A percentile compares a stretch with the other conserved stretches of the same genome.
phyloP scores from a whole-genome alignment of 2,888 invertebrate genomes.

The Noctua pronuba region DNA sequence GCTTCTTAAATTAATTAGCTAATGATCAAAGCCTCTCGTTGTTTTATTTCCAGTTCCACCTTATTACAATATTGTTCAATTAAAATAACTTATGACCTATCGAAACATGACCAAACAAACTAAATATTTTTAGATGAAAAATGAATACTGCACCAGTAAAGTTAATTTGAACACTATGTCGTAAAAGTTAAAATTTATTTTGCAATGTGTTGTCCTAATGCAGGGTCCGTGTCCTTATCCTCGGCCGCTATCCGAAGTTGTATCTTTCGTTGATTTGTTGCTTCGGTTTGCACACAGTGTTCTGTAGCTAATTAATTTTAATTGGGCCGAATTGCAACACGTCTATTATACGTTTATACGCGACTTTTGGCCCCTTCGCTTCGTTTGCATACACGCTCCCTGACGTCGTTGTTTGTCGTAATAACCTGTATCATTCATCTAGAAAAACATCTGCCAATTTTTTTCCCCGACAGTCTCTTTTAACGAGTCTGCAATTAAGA shows the following conservation, averaged over 20 bases:
- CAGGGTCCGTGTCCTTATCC: constrained; percentile 78
- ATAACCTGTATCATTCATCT: constrained; percentile 51
- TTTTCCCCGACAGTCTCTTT: constrained; percentile 22
- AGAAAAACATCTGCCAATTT: constrained; percentile 55
- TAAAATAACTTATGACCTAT: constrained; percentile 41
- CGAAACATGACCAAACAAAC: constrained; percentile 46
- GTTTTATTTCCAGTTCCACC: constrained; percentile 21
- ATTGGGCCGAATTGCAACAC: constrained; percentile 82
- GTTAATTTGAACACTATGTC: constrained; percentile 68
- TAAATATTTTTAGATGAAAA: constrained; percentile 48
- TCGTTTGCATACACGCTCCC: constrained; percentile 62
- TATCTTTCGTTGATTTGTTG: constrained; percentile 87
- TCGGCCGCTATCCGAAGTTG: constrained; percentile 81
- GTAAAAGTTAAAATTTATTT: constrained; percentile 71
- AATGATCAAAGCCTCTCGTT: neutral
- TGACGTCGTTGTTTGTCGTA: constrained; percentile 46
- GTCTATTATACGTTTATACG: constrained; percentile 77
- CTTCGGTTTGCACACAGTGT: constrained; percentile 84
- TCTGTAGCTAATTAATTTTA: constrained; percentile 89
- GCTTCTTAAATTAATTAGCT: constrained; percentile 31
- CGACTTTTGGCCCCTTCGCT: constrained; percentile 74
- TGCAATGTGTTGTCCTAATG: constrained; percentile 67
- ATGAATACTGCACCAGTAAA: constrained; percentile 30
- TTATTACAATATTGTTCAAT: constrained; percentile 35
- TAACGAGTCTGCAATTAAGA: constrained; percentile 30